Evolutionary conservation across 1,140 invertebrate genomes (phyloP).

Genomic region (Brevipalpus yothersi): DNA sequence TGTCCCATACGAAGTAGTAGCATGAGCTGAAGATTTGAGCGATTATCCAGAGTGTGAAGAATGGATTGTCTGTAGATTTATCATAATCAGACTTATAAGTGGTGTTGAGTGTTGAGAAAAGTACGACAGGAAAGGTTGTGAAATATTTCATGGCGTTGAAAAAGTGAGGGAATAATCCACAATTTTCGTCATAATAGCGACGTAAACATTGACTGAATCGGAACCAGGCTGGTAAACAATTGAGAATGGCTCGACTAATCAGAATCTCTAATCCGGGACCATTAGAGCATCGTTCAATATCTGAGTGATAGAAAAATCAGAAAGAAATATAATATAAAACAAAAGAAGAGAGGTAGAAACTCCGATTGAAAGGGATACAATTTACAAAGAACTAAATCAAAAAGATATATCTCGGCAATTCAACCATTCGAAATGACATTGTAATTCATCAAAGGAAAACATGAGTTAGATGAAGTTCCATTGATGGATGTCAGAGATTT

Average conservation of each 20-base stretch:
- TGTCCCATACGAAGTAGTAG: constrained; percentile 79
- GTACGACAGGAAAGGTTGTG: constrained; percentile 81
- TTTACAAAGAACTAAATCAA: background rate
- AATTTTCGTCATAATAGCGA: constrained; percentile 42
- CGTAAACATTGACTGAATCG: constrained; percentile 90
- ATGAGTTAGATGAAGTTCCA: too few species aligned
- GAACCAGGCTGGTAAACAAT: constrained; percentile 83
- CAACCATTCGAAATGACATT: too few species aligned
- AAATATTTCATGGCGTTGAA: constrained; percentile 96
- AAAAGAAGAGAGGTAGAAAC: too few species aligned
- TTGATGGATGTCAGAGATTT: too few species aligned
- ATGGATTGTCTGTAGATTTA: constrained; percentile 31
- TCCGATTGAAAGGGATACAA: background rate
- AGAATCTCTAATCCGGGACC: constrained; percentile 12
- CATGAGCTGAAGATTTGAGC: constrained; percentile 46
- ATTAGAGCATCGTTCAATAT: constrained; percentile 19
- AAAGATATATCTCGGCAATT: too few species aligned
- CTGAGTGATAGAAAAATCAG: too few species aligned
- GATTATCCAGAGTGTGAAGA: constrained; percentile 50
- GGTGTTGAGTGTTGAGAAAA: constrained; percentile 49
- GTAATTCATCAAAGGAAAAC: background rate
- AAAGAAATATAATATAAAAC: too few species aligned
- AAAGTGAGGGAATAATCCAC: constrained; percentile 28
- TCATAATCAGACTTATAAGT: constrained; percentile 19
- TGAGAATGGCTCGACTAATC: constrained; percentile 44